phyloP scores from a whole-genome alignment of 2,113 vertebrate genomes.

The Clarias macrocephalus region DNA sequence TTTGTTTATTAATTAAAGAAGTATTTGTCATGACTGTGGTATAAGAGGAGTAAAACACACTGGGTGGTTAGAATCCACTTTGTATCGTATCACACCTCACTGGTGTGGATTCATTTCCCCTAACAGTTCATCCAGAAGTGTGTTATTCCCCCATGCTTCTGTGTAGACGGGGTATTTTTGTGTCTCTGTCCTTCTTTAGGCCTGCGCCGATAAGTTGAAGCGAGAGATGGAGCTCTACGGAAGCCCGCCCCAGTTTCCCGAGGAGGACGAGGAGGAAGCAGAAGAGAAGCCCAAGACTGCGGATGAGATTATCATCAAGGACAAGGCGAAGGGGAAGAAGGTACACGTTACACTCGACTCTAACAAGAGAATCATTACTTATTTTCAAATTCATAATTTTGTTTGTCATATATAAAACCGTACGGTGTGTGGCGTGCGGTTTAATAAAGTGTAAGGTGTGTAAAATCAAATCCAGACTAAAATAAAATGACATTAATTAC shows the following conservation, averaged over 20 bases:
- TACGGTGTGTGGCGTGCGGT: too few relatives aligned
- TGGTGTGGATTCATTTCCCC: neutral
- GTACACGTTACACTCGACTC: slow-evolving; percentile 57
- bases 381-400: neutral
- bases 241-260: slow-evolving; percentile 91
- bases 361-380: too few relatives aligned
- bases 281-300: slow-evolving; percentile 77
- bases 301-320: slow-evolving; percentile 87
- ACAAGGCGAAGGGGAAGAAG: slow-evolving; percentile 97
- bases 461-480: too few relatives aligned
- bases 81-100: neutral
- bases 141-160: neutral
- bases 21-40: neutral
- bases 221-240: slow-evolving; percentile 95
- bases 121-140: neutral
- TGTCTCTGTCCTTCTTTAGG: slow-evolving; percentile 66
- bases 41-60: neutral
- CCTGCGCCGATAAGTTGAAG: slow-evolving; percentile 97
- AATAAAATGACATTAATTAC: too few relatives aligned
- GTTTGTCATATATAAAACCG: too few relatives aligned
- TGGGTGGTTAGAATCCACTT: neutral
- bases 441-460: too few relatives aligned
- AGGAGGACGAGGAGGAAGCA: slow-evolving; percentile 81
- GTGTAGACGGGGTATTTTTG: neutral
- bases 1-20: neutral